These are phyloP conservation scores for Drosophila sp. DNA, from an alignment of 1,140 invertebrate species.

Conservation along the genomic window DNA sequence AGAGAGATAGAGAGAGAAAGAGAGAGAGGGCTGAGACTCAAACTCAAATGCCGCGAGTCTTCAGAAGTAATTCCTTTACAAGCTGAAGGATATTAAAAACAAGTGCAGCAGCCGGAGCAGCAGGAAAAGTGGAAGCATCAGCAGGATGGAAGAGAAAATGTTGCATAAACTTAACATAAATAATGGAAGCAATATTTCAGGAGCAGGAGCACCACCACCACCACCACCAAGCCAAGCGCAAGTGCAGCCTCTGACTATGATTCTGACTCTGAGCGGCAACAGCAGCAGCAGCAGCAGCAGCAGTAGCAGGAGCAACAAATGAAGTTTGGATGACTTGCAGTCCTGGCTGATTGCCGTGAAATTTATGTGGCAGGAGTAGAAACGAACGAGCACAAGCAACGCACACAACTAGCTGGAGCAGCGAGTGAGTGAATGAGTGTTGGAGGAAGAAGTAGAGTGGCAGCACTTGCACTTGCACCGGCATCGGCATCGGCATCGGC, in stretches of 20 bases:
- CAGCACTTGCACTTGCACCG: constrained; percentile 17
- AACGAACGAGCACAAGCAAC: constrained; percentile 1
- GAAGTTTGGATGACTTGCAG: constrained; percentile 79
- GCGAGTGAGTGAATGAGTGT: constrained; percentile 24
- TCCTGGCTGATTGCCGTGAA: constrained; percentile 74
- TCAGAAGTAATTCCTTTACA: constrained; percentile 70
- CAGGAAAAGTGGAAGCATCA: constrained; percentile 19
- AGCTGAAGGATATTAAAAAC: constrained; percentile 80
- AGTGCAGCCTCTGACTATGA: constrained; percentile 22
- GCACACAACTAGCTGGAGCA: constrained; percentile 15
- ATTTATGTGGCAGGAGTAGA: constrained; percentile 60
- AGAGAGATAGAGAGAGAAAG: constrained; percentile 19
- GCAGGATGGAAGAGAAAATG: constrained; percentile 53
- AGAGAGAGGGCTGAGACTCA: neutral
- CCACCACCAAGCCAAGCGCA: constrained; percentile 12
- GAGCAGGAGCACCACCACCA: constrained; percentile 27
- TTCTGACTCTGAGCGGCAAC: neutral
- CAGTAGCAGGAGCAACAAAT: constrained; percentile 67
- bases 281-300: constrained; percentile 33
- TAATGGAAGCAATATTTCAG: constrained; percentile 75
- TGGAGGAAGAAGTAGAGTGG: constrained; percentile 3
- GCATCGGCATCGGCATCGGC: neutral
- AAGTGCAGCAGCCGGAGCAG: constrained; percentile 53
- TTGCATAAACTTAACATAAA: constrained; percentile 66
- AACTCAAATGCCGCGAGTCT: constrained; percentile 40